Evolutionary conservation across 2,113 vertebrate genomes (phyloP), one percentile per base, ranked within the genome.

Genomic region (Planiliza haematocheilus): DNA sequence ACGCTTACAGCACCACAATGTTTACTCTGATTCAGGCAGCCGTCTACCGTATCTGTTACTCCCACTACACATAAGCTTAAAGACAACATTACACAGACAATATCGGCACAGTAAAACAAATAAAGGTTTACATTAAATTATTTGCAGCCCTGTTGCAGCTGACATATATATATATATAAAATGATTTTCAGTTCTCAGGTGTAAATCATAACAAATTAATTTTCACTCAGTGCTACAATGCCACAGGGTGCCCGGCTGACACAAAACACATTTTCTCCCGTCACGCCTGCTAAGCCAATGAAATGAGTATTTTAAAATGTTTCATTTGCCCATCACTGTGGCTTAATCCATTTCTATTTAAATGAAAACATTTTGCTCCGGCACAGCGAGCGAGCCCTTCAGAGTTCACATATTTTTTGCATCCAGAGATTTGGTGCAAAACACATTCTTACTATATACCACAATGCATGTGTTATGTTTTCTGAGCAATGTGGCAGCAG

Each of bases 251-350:
- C 71, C 62, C 58, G 41, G 50, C 63, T 49, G 61, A 70, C 77
- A 77, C 69, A 80, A 85, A 85, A 82, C 49, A 38, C 21, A 80
- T 61, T 63, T 75, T 55, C 66, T 63, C 42, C 46, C 16, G 43
- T 73, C 57, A 64, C 61, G 73, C 64, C 59, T 37, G 52, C 55
- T 61, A 66, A 79, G 41, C 37, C 51, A 70, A 59, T 71, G 64
- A 83, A 83, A 88, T 86, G 1, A 84, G 50, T 58, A 30, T 83
- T 79, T 79, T 38, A 20, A 74, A 74, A 66, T 70, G 69, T 80
- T 83, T 61, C 38, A 60, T 61, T 46, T 38, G 42, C 43, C 16
- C 36, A 45, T 75, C 48, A 12, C 57, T 57, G 51, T n/a, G 42
- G 12, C 38, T 61, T 34, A 74, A 74, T 65, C 51, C 45, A 50